Conservation (phyloP, 2,888 invertebrate genomes). For the Amphipyra tragopoginis region DNA sequence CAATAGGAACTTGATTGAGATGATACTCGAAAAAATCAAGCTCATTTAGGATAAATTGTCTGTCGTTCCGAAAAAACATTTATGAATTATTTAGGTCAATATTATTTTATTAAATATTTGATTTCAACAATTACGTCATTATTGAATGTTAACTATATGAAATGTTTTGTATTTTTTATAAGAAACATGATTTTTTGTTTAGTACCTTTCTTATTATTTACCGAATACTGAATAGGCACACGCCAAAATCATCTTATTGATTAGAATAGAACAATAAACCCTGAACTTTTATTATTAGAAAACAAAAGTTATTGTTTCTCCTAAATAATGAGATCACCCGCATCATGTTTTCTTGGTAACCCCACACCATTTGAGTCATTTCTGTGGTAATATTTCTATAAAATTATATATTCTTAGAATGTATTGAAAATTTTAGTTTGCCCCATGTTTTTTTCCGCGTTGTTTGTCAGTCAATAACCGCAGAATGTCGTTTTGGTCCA, state of each 20-base stretch:
- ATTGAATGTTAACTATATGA: neutral
- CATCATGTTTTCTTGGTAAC: slow-evolving; percentile 72
- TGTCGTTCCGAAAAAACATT: neutral
- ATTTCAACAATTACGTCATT: too few relatives aligned
- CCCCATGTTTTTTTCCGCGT: slow-evolving; percentile 14
- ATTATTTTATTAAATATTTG: too few relatives aligned
- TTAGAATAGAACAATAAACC: slow-evolving; percentile 21
- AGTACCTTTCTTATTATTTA: neutral
- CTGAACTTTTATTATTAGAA: slow-evolving; percentile 24
- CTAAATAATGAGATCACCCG: slow-evolving; percentile 77
- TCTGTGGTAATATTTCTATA: slow-evolving; percentile 34
- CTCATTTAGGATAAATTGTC: slow-evolving; percentile 5
- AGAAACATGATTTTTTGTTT: neutral
- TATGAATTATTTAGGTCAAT: neutral
- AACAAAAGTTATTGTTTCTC: slow-evolving; percentile 55
- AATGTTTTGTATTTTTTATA: neutral
- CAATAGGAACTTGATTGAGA: slow-evolving; percentile 17
- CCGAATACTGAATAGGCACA: neutral
- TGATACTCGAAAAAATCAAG: slow-evolving; percentile 1
- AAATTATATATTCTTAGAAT: slow-evolving; percentile 34
- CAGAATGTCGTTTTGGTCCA: slow-evolving; percentile 9
- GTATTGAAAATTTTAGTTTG: slow-evolving; percentile 32
- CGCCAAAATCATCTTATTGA: slow-evolving; percentile 22
- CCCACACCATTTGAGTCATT: slow-evolving; percentile 71
- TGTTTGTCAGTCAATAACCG: slow-evolving; percentile 25